Evolutionary conservation across 92 coral and sea anemone genomes (phyloP).

Genomic region (Ricordea florida): DNA sequence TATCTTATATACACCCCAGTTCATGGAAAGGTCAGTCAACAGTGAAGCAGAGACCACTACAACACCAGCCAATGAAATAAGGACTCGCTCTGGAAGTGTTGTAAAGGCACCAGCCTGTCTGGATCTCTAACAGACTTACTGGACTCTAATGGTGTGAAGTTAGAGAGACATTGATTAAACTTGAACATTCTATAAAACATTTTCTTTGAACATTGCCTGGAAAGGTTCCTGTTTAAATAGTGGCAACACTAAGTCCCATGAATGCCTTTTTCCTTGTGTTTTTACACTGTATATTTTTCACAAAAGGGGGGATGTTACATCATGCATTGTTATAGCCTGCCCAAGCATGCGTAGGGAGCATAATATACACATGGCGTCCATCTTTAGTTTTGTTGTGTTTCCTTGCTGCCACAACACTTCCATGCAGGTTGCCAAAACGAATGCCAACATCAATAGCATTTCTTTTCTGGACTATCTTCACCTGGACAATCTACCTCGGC

Average conservation of each 20-base stretch:
- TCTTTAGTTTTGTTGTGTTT: too few relatives aligned
- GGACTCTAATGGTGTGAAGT: background rate
- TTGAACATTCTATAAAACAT: background rate
- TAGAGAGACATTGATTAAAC: background rate
- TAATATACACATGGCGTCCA: background rate
- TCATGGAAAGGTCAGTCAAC: background rate
- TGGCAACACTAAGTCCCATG: background rate
- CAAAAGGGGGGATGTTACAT: background rate
- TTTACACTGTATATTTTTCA: background rate
- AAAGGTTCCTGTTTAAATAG: background rate
- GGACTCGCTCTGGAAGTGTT: background rate
- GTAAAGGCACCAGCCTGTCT: background rate
- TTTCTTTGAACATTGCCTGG: background rate
- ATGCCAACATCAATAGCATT: too few relatives aligned
- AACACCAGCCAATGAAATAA: background rate
- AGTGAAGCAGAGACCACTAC: background rate
- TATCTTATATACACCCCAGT: background rate
- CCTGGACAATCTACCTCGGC: too few relatives aligned
- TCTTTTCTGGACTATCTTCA: too few relatives aligned
- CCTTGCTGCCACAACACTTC: too few relatives aligned
- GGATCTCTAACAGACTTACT: background rate
- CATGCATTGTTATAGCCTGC: background rate
- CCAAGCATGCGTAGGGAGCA: background rate
- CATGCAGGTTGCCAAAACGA: too few relatives aligned
- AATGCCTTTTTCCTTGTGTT: background rate